Percentiles rank a stretch among this genome's conserved stretches.
Conservation (phyloP, 30 jellyfish, hydroid and myxozoan species). For the Rhopilema esculentum region DNA sequence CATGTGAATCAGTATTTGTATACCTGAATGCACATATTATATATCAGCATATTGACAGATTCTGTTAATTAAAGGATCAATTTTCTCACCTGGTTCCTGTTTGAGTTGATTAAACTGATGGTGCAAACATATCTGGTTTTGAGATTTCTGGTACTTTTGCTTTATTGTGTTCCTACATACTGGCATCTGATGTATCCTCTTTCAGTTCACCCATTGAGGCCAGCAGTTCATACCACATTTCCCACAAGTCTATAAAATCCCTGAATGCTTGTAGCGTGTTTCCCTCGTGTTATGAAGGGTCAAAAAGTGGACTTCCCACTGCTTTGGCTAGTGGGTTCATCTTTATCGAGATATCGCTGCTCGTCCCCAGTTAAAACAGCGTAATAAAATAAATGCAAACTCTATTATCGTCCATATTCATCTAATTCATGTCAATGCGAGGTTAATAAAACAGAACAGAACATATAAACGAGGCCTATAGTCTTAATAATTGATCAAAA, state of each 20-base stretch:
- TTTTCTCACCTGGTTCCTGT: conserved; percentile 51
- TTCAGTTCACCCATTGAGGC: conserved; percentile 29
- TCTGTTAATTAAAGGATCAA: conserved; percentile 36
- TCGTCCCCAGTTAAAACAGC: too few species aligned
- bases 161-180: conserved; percentile 22
- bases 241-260: conserved; percentile 33
- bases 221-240: conserved; percentile 47
- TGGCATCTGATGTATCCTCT: conserved; percentile 29
- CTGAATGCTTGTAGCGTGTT: too few species aligned
- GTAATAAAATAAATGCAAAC: too few species aligned
- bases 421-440: too few species aligned
- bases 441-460: too few species aligned
- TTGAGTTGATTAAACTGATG: conserved; percentile 32
- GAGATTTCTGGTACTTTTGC: conserved; percentile 14
- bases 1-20: too few species aligned
- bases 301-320: conserved; percentile 18
- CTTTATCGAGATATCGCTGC: neutral
- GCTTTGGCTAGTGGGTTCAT: conserved; percentile 37
- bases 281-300: too few species aligned
- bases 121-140: conserved; percentile 49
- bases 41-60: conserved; percentile 29
- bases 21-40: conserved; percentile 40
- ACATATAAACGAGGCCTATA: too few species aligned
- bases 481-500: too few species aligned
- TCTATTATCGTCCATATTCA: too few species aligned